Percentiles rank a stretch among this genome's conserved stretches.
Evolutionary conservation across 2,797 vertebrate genomes (phyloP).

Genomic region (Margarornis squamiger): DNA sequence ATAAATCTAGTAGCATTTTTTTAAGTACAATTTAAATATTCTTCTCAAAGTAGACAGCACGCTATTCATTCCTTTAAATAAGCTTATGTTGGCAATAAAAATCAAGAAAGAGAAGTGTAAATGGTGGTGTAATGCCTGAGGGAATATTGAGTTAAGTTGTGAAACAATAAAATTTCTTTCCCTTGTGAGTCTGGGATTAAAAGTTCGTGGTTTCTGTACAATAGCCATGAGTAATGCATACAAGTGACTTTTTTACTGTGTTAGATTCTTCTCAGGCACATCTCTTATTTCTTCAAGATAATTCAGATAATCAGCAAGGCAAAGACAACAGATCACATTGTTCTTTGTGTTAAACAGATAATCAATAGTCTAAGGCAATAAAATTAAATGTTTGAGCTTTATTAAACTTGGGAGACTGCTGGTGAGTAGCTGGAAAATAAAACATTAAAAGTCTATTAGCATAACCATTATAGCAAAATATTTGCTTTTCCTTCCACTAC

Average conservation of each 20-base stretch:
- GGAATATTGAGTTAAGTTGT: constrained; percentile 54
- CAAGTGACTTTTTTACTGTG: constrained; percentile 22
- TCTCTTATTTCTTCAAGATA: constrained; percentile 67
- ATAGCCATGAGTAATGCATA: constrained; percentile 30
- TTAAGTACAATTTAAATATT: neutral
- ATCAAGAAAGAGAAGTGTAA: constrained; percentile 34
- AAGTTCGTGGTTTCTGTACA: constrained; percentile 37
- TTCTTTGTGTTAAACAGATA: constrained; percentile 71
- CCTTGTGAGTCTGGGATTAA: constrained; percentile 50
- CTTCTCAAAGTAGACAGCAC: constrained; percentile 5
- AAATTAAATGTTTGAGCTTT: constrained; percentile 77
- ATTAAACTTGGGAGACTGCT: constrained; percentile 74
- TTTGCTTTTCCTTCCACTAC: constrained; percentile 21
- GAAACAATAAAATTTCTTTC: constrained; percentile 64
- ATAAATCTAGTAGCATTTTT: neutral
- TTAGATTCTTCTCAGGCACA: constrained; percentile 38
- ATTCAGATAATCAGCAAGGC: constrained; percentile 64
- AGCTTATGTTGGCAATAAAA: constrained; percentile 63
- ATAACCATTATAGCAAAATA: constrained; percentile 60
- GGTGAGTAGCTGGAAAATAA: constrained; percentile 57
- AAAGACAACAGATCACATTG: constrained; percentile 57
- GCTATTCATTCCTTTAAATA: constrained; percentile 65
- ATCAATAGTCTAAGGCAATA: constrained; percentile 76
- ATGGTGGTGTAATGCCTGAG: constrained; percentile 16
- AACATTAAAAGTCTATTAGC: constrained; percentile 73